phyloP scores from a whole-genome alignment of 2,113 vertebrate species.

The Axis porcinus region DNA sequence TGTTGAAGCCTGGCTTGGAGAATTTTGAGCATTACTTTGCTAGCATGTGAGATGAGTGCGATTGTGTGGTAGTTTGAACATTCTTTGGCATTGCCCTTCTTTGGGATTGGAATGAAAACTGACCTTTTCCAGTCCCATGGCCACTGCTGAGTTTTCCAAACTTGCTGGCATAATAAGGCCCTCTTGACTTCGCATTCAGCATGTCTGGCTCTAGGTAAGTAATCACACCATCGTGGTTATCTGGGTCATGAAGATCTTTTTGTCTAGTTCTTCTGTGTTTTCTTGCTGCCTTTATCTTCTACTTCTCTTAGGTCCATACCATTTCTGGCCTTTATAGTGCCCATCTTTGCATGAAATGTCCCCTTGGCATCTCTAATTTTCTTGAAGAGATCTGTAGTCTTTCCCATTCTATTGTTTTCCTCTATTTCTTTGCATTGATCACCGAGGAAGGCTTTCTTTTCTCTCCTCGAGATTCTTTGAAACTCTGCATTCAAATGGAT shows the following conservation, averaged over 20 bases:
- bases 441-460: not conserved
- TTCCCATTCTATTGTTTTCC: not conserved
- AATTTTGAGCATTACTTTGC: not conserved
- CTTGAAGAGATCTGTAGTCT: not conserved
- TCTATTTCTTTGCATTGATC: not conserved
- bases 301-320: not conserved
- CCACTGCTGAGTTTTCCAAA: not conserved
- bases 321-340: not conserved
- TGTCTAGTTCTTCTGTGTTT: not conserved
- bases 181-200: not conserved
- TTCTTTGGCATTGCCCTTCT: not conserved
- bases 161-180: not conserved
- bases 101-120: not conserved
- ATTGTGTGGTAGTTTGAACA: not conserved
- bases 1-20: not conserved
- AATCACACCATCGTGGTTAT: not conserved
- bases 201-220: not conserved
- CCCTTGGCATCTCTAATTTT: not conserved
- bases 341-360: not conserved
- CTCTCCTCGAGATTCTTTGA: not conserved
- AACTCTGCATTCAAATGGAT: not conserved
- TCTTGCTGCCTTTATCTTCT: not conserved
- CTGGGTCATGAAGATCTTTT: not conserved
- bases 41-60: not conserved
- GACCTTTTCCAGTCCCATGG: not conserved